phyloP scores from a whole-genome alignment of 23 tunicate species.

The Aplidium turbinatum region DNA sequence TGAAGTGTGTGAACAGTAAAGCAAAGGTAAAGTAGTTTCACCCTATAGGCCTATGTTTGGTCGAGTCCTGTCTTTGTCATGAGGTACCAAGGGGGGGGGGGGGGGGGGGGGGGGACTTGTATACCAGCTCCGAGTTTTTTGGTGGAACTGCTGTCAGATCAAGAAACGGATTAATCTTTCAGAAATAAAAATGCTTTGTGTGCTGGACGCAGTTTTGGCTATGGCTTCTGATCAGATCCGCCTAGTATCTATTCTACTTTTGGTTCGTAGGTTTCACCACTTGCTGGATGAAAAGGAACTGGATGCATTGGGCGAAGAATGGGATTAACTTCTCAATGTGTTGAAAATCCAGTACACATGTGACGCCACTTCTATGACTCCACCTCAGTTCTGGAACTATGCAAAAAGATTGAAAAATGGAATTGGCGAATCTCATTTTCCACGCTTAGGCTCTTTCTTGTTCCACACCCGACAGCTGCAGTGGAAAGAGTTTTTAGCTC shows the following conservation, averaged over 20 bases:
- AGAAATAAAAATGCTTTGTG: conserved; percentile 33
- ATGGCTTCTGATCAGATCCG: conserved; percentile 31
- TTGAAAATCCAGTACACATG: conserved; percentile 26
- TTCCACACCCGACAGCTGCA: conserved; percentile 29
- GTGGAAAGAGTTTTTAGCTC: conserved; percentile 31
- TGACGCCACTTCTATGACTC: conserved; percentile 42
- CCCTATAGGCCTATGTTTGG: too few species aligned
- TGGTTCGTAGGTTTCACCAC: conserved; percentile 33
- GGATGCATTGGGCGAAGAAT: conserved; percentile 36
- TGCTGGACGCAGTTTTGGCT: conserved; percentile 43
- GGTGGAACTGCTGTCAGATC: conserved; percentile 39
- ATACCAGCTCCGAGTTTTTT: too few species aligned
- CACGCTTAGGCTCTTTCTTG: conserved; percentile 24
- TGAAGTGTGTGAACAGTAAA: too few species aligned
- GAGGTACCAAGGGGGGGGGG: too few species aligned
- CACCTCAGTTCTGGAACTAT: conserved; percentile 44
- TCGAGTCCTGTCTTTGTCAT: too few species aligned
- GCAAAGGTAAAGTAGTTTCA: too few species aligned
- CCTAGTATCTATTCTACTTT: conserved; percentile 33
- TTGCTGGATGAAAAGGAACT: conserved; percentile 35
- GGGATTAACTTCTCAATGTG: conserved; percentile 40
- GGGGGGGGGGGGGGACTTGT: too few species aligned
- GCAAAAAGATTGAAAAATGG: conserved; percentile 21
- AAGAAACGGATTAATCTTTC: conserved; percentile 32
- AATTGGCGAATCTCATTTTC: conserved; percentile 29